A percentile compares a stretch with the other conserved stretches of the same genome.
These are phyloP conservation scores for Megalops cyprinoides DNA, from an alignment of 2,797 vertebrate species.

Conservation along the genomic window DNA sequence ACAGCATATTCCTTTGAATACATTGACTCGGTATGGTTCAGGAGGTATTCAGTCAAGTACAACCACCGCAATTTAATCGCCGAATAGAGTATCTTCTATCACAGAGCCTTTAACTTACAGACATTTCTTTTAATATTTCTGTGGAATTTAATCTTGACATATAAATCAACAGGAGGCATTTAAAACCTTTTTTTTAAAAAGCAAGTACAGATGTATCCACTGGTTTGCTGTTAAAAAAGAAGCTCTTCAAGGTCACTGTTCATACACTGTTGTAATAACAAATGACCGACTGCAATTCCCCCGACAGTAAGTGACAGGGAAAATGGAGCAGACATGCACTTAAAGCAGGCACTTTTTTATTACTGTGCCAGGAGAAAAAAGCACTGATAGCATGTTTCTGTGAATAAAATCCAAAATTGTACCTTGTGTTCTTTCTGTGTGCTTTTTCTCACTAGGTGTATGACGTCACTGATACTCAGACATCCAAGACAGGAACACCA, in stretches of 20 bases:
- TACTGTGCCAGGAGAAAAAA: conserved; percentile 10
- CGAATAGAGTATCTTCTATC: conserved; percentile 51
- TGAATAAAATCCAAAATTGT: conserved; percentile 6
- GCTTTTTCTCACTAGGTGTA: no score
- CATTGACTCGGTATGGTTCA: no score
- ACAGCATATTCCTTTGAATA: no score
- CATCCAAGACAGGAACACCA: background rate
- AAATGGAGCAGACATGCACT: conserved; percentile 15
- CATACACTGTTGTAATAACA: background rate
- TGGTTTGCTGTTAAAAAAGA: background rate
- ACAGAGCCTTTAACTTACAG: conserved; percentile 56
- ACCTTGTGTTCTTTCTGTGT: conserved; percentile 4
- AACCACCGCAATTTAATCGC: no score
- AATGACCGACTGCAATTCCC: background rate
- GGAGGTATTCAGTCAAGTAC: no score
- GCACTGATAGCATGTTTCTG: background rate
- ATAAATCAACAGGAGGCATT: background rate
- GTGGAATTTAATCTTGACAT: background rate
- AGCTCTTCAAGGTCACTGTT: conserved; percentile 3
- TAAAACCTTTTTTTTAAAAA: background rate
- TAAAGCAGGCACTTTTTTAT: conserved; percentile 9
- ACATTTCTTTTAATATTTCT: conserved; percentile 42
- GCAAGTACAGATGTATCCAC: background rate
- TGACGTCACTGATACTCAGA: no score
- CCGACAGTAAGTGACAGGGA: background rate